These are phyloP conservation scores for Zygothrica quintamaculata DNA, from an alignment of 2,888 invertebrate genomes.

Conservation along the genomic window DNA sequence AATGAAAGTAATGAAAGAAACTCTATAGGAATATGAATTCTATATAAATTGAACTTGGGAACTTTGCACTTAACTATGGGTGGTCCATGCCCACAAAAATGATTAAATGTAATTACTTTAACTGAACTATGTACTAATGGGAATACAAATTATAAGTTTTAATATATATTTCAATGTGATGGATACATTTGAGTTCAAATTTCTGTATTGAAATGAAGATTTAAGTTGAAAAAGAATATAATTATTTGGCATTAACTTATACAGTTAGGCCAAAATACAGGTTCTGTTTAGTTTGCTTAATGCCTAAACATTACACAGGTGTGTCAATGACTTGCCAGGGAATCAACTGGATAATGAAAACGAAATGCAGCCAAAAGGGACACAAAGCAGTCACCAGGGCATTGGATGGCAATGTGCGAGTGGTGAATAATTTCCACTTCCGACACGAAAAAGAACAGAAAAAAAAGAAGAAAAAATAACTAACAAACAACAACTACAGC, in stretches of 20 bases:
- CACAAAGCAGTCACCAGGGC: slow-evolving; percentile 65
- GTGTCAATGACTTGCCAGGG: slow-evolving; percentile 75
- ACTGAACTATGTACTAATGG: no score
- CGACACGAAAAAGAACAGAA: slow-evolving; percentile 58
- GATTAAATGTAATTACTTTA: slow-evolving; percentile 51
- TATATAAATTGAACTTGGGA: slow-evolving; percentile 42
- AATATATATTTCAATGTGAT: no score
- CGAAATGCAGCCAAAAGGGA: slow-evolving; percentile 69
- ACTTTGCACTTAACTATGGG: slow-evolving; percentile 33
- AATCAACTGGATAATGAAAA: slow-evolving; percentile 69
- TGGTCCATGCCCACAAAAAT: not conserved
- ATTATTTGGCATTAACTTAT: not conserved
- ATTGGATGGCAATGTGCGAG: slow-evolving; percentile 58
- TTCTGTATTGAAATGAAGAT: no score
- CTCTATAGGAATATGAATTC: not conserved
- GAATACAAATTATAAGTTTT: no score
- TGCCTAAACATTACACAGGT: slow-evolving; percentile 58
- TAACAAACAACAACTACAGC: no score
- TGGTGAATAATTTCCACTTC: slow-evolving; percentile 76
- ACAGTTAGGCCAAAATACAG: not conserved
- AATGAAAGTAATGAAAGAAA: slow-evolving; percentile 14
- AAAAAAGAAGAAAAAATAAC: no score
- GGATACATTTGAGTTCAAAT: no score
- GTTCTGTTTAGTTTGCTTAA: no score
- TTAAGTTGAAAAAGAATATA: no score